Percentiles rank a stretch among this genome's conserved stretches.
These are phyloP conservation scores for Halcyon leucocephala DNA, from an alignment of 2,797 vertebrate genomes.

Conservation along the genomic window DNA sequence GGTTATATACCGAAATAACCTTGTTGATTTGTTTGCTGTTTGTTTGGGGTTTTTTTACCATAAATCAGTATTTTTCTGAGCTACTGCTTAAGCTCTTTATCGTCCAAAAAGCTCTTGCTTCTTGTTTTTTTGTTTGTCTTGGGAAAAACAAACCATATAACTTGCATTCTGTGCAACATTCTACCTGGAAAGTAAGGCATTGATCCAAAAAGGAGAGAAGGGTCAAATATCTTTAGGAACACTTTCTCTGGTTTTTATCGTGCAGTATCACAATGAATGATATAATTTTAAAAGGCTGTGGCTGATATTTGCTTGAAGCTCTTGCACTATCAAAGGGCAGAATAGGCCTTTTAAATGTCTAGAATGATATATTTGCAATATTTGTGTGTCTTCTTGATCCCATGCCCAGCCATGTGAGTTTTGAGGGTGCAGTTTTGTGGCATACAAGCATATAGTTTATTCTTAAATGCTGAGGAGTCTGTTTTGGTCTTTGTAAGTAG, in stretches of 20 bases:
- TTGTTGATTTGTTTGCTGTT: too few relatives aligned
- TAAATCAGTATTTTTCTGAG: neutral
- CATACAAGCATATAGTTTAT: neutral
- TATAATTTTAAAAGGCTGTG: neutral
- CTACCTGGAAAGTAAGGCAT: neutral
- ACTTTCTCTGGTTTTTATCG: neutral
- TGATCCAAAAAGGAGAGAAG: neutral
- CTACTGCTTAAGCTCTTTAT: neutral
- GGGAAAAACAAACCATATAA: neutral
- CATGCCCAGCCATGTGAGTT: neutral
- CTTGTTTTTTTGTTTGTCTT: neutral
- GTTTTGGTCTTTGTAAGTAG: conserved; percentile 13
- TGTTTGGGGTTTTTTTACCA: neutral
- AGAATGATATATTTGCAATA: neutral
- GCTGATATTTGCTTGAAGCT: neutral
- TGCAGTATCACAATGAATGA: neutral
- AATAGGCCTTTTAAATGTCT: neutral
- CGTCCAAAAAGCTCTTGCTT: neutral
- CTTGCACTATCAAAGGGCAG: neutral
- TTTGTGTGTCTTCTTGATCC: neutral
- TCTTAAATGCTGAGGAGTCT: conserved; percentile 2
- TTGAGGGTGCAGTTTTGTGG: neutral
- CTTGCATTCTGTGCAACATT: neutral
- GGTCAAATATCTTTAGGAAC: neutral
- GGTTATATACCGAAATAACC: too few relatives aligned